phyloP scores from a whole-genome alignment of 2,888 invertebrate genomes.

The Tigriopus californicus region DNA sequence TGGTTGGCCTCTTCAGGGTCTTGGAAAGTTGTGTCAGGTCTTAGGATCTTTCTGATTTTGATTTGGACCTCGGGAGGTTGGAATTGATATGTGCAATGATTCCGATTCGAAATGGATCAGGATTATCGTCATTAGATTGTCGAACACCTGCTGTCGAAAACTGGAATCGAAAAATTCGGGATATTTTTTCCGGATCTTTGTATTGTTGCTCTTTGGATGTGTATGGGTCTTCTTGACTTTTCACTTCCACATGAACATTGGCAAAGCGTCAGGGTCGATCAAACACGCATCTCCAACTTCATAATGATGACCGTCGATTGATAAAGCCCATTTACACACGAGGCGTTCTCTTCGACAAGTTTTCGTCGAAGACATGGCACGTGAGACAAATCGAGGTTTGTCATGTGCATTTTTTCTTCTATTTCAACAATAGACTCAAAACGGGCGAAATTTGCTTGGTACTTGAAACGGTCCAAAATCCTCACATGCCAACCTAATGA shows the following conservation, averaged over 20 bases:
- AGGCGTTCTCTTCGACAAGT: too few species aligned
- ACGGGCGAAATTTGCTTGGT: conserved; percentile 26
- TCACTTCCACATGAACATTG: too few species aligned
- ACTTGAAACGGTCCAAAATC: conserved; percentile 26
- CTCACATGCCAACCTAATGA: conserved; percentile 17
- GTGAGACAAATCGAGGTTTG: too few species aligned
- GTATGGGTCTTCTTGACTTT: too few species aligned
- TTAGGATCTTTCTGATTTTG: background rate
- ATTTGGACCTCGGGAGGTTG: background rate
- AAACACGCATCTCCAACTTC: too few species aligned
- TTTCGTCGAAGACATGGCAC: too few species aligned
- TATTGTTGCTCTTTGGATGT: conserved; percentile 36
- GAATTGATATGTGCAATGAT: conserved; percentile 29
- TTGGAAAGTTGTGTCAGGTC: conserved; percentile 25
- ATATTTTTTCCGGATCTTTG: conserved; percentile 59
- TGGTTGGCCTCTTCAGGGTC: conserved; percentile 57
- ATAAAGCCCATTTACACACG: too few species aligned
- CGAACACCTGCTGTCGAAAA: conserved; percentile 35
- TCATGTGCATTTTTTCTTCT: too few species aligned
- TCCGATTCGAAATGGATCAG: conserved; percentile 42
- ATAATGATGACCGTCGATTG: too few species aligned
- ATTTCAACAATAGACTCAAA: conserved; percentile 23
- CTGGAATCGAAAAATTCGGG: conserved; percentile 36
- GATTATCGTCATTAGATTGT: conserved; percentile 49
- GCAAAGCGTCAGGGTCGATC: too few species aligned